phyloP scores from a whole-genome alignment of 53 echinoderm and acorn worm species.

The Mesocentrotus franciscanus region DNA sequence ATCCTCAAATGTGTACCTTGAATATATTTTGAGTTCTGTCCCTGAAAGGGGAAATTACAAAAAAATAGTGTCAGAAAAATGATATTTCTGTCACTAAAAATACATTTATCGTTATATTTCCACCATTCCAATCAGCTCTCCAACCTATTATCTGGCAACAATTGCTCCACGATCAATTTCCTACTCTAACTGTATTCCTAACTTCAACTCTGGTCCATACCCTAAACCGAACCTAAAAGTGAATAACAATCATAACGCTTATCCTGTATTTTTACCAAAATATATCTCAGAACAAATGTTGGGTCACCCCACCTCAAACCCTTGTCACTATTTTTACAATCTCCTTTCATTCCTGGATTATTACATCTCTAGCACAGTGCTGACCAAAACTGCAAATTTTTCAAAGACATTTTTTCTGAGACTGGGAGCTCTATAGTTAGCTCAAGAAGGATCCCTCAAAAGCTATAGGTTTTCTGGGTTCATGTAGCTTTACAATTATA shows the following conservation, averaged over 20 bases:
- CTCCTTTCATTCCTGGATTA: neutral
- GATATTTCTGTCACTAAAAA: neutral
- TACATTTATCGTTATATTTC: neutral
- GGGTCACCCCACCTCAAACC: neutral
- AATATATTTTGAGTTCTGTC: slow-evolving; percentile 30
- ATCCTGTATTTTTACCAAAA: too few relatives aligned
- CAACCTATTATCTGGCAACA: too few relatives aligned
- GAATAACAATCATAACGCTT: too few relatives aligned
- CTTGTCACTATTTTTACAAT: neutral
- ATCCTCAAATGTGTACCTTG: slow-evolving; percentile 84
- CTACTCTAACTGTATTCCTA: too few relatives aligned
- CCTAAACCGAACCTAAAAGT: too few relatives aligned
- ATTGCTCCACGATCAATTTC: too few relatives aligned
- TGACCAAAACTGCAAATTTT: neutral
- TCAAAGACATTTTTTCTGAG: neutral
- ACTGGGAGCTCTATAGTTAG: neutral
- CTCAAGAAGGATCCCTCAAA: too few relatives aligned
- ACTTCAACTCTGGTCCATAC: too few relatives aligned
- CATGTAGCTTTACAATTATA: too few relatives aligned
- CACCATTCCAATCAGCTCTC: neutral
- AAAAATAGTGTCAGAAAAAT: neutral
- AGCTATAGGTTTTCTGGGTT: too few relatives aligned
- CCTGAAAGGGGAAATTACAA: slow-evolving; percentile 12
- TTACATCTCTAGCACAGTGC: neutral
- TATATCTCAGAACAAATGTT: too few relatives aligned